Evolutionary conservation across 2,888 invertebrate species (phyloP).

Genomic region (Eutolmus rufibarbis): DNA sequence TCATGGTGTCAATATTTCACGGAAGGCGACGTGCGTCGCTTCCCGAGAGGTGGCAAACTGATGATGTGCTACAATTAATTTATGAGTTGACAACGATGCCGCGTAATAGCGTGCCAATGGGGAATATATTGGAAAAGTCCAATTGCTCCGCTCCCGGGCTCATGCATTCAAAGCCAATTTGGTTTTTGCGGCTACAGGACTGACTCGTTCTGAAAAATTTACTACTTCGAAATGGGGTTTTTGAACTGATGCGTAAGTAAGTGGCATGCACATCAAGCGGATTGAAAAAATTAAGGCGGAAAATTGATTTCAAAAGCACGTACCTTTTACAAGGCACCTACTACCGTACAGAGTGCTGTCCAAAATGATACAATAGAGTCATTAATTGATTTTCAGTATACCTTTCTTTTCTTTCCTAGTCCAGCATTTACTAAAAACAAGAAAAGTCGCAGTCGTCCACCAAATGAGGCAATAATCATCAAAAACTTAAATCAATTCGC

Average conservation of each 20-base stretch:
- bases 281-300: background rate
- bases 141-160: background rate
- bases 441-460: no score
- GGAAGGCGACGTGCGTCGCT: background rate
- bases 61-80: conserved; percentile 21
- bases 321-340: no score
- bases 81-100: conserved; percentile 10
- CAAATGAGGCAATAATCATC: no score
- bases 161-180: background rate
- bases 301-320: background rate
- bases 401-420: no score
- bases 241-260: background rate
- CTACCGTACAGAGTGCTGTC: no score
- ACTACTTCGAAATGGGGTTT: background rate
- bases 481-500: no score
- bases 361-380: no score
- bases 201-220: background rate
- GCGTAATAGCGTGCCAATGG: background rate
- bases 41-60: conserved; percentile 12
- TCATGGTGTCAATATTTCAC: conserved; percentile 9
- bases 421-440: no score
- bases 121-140: background rate
- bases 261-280: background rate
- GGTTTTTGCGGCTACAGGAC: background rate
- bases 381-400: no score